Evolutionary conservation across 1,140 invertebrate species (phyloP), one percentile per base, ranked within the genome.

Genomic region (Triops cancriformis): DNA sequence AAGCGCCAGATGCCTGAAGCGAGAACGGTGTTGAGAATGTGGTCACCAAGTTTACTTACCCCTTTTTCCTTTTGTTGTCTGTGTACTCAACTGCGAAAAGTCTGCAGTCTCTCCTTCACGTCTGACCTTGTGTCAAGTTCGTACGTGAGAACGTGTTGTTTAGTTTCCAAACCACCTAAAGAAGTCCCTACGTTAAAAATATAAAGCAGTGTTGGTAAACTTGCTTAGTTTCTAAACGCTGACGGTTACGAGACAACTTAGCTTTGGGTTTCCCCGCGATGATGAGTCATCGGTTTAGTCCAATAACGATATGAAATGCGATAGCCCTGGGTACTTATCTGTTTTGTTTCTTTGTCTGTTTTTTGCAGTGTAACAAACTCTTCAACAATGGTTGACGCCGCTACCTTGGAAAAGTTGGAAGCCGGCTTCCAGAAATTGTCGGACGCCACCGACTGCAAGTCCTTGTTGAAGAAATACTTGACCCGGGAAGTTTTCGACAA

Each of bases 381-480:
- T 64, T 37, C 28, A 37, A 89, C 87, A 82, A 94, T 94, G 93
- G 92, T 94, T 86, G 94, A 95, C 87, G 90, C 92, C 82, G 92
- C 91, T 85, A 90, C 91, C 82, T 85, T 94, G 83, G 92, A 95
- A 83, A 96, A 96, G 88, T 87, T 97, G 86, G 94, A 96, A 87
- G 89, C 92, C 84, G 94, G 93, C 82, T 96, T 91, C 87, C 89
- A 91, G 88, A 97, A 96, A 87, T 87, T 98, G 82, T 87, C 89
- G 80, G 91, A 87, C 80, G 94, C 94, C 77, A 83, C 81, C 73
- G 92, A 96, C 85, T 96, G 94, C 85, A 96, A 97, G 86, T 97
- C 95, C 73, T 88, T 98, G 83, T 86, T 98, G 87, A 98, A 97
- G 88, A 98, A 98, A 85, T 93, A 95, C 86, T 88, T 98, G 75